Percentiles rank a stretch among this genome's conserved stretches.
Conservation (phyloP, 2,113 vertebrate genomes). For the Otus sunia region DNA sequence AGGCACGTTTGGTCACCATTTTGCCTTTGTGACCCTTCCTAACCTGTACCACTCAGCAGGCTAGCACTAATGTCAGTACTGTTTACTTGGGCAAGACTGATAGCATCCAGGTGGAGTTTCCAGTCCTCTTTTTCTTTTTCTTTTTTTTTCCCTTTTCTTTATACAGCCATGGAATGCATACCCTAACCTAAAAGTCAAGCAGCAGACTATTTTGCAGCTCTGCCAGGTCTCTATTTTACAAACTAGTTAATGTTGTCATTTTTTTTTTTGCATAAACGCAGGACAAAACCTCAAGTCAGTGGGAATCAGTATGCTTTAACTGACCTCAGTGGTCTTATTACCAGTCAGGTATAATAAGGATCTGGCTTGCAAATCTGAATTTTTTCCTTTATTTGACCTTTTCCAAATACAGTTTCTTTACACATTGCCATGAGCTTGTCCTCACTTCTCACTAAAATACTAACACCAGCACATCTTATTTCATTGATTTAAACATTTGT, state of each 20-base stretch:
- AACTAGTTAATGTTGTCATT: background rate
- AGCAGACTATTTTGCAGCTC: background rate
- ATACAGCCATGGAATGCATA: constrained; percentile 36
- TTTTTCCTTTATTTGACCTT: background rate
- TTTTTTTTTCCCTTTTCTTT: background rate
- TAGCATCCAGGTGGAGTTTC: constrained; percentile 94
- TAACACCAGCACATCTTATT: background rate
- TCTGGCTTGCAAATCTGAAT: background rate
- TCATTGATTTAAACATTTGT: background rate
- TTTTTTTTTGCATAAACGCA: background rate
- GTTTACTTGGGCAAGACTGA: constrained; percentile 98
- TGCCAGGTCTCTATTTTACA: background rate
- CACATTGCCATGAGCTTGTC: background rate
- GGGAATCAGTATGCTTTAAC: background rate
- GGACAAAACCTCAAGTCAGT: background rate
- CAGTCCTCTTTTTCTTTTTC: constrained; percentile 27
- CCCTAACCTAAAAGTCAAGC: background rate
- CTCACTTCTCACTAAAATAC: background rate
- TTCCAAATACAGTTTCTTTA: background rate
- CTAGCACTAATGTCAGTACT: constrained; percentile 91
- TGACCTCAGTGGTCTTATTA: background rate
- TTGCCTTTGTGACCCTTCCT: constrained; percentile 91
- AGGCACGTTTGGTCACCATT: constrained; percentile 90
- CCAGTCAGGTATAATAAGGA: background rate
- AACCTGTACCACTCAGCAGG: constrained; percentile 92